Evolutionary conservation across 2,888 invertebrate genomes (phyloP), one percentile per base, ranked within the genome.

Genomic region (Gibbula magus): DNA sequence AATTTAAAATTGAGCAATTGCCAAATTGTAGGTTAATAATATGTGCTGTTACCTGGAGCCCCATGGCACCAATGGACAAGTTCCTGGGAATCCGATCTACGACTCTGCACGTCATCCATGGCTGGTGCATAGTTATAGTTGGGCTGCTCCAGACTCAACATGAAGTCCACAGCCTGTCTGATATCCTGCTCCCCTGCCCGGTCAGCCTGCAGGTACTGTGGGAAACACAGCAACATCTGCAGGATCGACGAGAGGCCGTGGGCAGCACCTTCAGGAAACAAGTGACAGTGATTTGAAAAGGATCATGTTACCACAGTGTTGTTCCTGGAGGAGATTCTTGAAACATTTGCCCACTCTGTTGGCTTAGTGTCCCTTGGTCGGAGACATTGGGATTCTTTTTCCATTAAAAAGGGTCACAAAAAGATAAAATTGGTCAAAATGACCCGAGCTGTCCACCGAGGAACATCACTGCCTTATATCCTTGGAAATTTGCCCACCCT

Each of bases 1-100:
- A n/a, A n/a, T 4, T 61, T n/a, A 66, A 53, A 0, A 45, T 56
- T 8, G 56, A 78, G 10, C 16, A 22, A 7, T 20, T 39, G 4
- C 39, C 45, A 5, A 25, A 32, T 5, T 29, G 53, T 20, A 16
- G 8, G 20, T 52, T 16, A 25, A n/a, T 7, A 16, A 22, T 10
- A 20, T 77, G 20, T 29, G 18, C 18, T 1, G 4, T 52, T 88
- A 93, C 94, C 97, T 10, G 96, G 96, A 13, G 96, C 96, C 0
- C 97, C 97, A 91, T 97, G 97, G 91, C 97, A 97, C 97, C 97
- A 97, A 90, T 97, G 97, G 0, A 97, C 95, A 16, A 97, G 93
- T 82, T 96, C 96, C 81, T 96, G 95, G 16, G 93, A 92, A 22
- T 92, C 92, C 2, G 91, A 86, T n/a, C 88, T 76, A 39, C 79